Evolutionary conservation across 2,888 invertebrate genomes (phyloP), one percentile per base, ranked within the genome.

Genomic region (Pharmacophagus antenor): DNA sequence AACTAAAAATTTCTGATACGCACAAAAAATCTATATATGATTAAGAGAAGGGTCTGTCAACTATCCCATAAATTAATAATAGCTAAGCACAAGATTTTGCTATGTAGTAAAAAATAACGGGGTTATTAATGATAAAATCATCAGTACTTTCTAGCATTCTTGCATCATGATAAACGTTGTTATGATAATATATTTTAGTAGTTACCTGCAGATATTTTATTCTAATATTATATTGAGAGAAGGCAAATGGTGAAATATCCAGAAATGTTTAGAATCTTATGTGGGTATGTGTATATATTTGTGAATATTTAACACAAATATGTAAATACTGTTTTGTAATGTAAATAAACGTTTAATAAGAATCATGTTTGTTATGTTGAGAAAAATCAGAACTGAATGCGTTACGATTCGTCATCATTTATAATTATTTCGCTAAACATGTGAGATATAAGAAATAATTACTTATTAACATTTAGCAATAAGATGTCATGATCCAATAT

Each of bases 401-500:
- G 15, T 37, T 2, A n/a, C 1, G 15, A 31, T 31, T 15, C 12
- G 3, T n/a, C n/a, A n/a, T n/a, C n/a, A n/a, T n/a, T n/a, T n/a
- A n/a, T n/a, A n/a, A n/a, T n/a, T n/a, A n/a, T n/a, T n/a, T n/a
- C n/a, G n/a, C n/a, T n/a, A n/a, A n/a, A n/a, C n/a, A n/a, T 47
- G 21, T 27, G 3, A 46, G 20, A 54, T 54, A 15, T 18, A 49
- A 49, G 31, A 56, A 42, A 50, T 27, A 27, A 22, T 42, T 50
- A n/a, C 15, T n/a, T 46, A 51, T 50, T 15, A 58, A 12, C 17
- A 18, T 25, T 37, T 48, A 44, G 22, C 12, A 41, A 47, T 47
- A 61, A 61, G 54, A 58, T 58, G 48, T 61, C 55, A 50, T 57
- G 60, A 62, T 49, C 63, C 63, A 67, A 68, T 67, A 62, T 61